Evolutionary conservation across 1,140 invertebrate genomes (phyloP), one percentile per base, ranked within the genome.

Genomic region (Papilio aristodemus): DNA sequence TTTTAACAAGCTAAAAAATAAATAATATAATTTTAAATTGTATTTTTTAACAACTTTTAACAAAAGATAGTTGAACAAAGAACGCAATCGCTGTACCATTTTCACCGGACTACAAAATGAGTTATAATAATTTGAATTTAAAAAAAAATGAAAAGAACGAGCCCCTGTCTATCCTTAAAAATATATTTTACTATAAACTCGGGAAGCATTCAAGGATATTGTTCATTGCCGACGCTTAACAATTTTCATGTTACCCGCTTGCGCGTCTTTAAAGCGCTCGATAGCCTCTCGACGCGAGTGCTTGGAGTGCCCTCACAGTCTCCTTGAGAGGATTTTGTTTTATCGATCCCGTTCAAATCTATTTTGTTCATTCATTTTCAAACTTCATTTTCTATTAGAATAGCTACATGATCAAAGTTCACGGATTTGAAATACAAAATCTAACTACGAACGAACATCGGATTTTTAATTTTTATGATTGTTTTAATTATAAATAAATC

Each of bases 251-350:
- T 62, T 13, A 60, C 11, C 17, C 9, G 14, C 7, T 50, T 8
- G 14, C n/a, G 14, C 59, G 14, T 39, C 59, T 62, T 36, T 38
- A 62, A 62, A 62, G 36, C 13, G 1, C 59, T 62, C 59, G 6
- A 38, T 11, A 62, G 10, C 17, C 27, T 62, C 59, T 62, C 59
- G n/a, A 62, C 10, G 59, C 14, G 59, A 62, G 59, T 62, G 14
- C 59, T 17, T 14, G 2, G 17, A 62, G 8, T 13, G n/a, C 57
- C 3, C 14, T 62, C 32, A 22, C 36, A 7, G 59, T 36, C 17
- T 62, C n/a, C 36, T 62, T 38, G 32, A 59, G 57, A 62, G 59
- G 59, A 62, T 39, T 62, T 62, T 62, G 32, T 62, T 62, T 37
- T 62, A 62, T 62, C 59, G 59, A 10, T 10, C 36, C 59, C 17